Percentiles rank a stretch among this genome's conserved stretches.
Conservation (phyloP, 2,113 vertebrate species). For the Prochilodus magdalenae region DNA sequence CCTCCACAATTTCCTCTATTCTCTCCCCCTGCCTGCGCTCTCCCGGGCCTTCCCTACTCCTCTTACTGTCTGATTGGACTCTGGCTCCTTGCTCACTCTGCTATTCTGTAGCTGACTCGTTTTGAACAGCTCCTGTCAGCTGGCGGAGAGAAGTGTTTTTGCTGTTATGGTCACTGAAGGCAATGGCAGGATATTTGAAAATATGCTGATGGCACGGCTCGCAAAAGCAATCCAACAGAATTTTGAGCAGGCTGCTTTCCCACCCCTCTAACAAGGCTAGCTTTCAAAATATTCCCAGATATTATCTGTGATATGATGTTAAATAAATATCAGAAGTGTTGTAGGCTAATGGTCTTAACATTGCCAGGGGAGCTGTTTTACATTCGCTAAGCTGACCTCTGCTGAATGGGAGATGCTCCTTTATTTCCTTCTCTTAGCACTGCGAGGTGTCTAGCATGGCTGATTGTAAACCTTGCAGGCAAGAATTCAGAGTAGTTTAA, state of each 20-base stretch:
- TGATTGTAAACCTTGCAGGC: not conserved
- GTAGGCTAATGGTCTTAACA: not conserved
- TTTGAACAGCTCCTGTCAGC: slow-evolving; percentile 64
- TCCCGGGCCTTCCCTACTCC: slow-evolving; percentile 42
- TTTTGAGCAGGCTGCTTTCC: slow-evolving; percentile 49
- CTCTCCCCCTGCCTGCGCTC: slow-evolving; percentile 13
- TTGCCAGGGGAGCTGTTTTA: not conserved
- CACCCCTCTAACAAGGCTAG: slow-evolving; percentile 25
- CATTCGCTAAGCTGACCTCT: not conserved
- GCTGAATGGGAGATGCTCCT: not conserved
- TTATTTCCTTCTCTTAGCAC: not conserved
- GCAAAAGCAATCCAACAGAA: slow-evolving; percentile 62
- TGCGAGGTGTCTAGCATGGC: not conserved
- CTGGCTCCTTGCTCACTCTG: slow-evolving; percentile 59
- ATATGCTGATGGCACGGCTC: slow-evolving; percentile 73
- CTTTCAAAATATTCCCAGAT: slow-evolving; percentile 40
- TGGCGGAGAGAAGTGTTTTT: slow-evolving; percentile 61
- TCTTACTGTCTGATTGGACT: slow-evolving; percentile 62
- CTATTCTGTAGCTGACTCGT: slow-evolving; percentile 61
- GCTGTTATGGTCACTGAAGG: slow-evolving; percentile 68
- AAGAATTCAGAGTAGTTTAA: not conserved
- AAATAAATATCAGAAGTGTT: slow-evolving; percentile 15
- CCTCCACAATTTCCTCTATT: slow-evolving; percentile 28
- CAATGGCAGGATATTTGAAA: slow-evolving; percentile 71
- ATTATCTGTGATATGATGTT: slow-evolving; percentile 34